Conservation (phyloP, 2,888 invertebrate species). For the Nesidiocoris tenuis region DNA sequence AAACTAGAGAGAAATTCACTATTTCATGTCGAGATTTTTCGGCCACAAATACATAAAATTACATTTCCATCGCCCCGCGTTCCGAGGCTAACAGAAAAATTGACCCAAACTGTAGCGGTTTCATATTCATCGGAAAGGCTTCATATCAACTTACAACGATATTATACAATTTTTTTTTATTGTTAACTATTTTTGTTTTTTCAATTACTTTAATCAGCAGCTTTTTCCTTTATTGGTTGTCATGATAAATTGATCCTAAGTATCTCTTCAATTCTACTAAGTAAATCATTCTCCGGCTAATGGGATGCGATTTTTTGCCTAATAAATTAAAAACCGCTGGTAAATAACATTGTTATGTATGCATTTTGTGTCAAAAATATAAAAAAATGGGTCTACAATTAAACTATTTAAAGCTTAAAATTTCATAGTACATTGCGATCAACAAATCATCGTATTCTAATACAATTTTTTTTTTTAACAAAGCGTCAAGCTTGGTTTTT, state of each 20-base stretch:
- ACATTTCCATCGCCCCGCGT: too few relatives aligned
- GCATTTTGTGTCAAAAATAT: constrained; percentile 16
- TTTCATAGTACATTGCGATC: constrained; percentile 16
- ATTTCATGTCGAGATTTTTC: too few relatives aligned
- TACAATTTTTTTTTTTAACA: background rate
- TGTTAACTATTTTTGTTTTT: background rate
- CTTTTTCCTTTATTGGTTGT: constrained; percentile 7
- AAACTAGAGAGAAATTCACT: too few relatives aligned
- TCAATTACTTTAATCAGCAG: constrained; percentile 8
- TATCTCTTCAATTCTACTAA: constrained; percentile 4
- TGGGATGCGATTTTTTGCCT: background rate
- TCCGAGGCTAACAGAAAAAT: background rate
- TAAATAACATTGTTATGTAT: constrained; percentile 45
- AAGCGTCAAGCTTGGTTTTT: background rate
- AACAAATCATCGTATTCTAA: too few relatives aligned
- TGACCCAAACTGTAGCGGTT: background rate
- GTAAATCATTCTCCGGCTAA: constrained; percentile 6
- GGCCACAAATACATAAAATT: too few relatives aligned
- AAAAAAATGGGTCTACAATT: background rate
- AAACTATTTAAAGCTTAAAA: constrained; percentile 39
- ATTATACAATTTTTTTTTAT: background rate
- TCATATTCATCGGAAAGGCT: background rate
- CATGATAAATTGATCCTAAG: constrained; percentile 8
- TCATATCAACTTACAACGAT: background rate
- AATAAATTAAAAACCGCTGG: constrained; percentile 10